phyloP scores from a whole-genome alignment of 2,797 vertebrate genomes.

The Gymnoscopelus microlampas region DNA sequence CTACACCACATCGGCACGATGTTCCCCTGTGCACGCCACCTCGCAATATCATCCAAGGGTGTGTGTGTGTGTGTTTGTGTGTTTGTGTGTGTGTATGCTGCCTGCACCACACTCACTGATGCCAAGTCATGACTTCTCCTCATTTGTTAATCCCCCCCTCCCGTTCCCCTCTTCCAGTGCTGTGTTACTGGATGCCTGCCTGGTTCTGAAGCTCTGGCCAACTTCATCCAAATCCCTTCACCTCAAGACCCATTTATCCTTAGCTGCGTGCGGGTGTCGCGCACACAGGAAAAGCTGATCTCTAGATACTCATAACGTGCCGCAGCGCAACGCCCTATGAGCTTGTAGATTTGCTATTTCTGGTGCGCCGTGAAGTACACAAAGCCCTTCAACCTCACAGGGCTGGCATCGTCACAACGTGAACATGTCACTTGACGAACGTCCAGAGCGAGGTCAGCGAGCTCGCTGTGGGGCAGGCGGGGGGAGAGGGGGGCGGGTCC shows the following conservation, averaged over 20 bases:
- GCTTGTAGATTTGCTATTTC: too few species aligned
- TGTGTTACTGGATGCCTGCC: conserved; percentile 62
- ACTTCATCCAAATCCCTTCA: conserved; percentile 56
- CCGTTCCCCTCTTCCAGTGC: conserved; percentile 62
- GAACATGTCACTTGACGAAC: too few species aligned
- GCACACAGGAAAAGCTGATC: too few species aligned
- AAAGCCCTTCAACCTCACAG: too few species aligned
- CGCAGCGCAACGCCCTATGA: too few species aligned
- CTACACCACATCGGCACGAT: conserved; percentile 53
- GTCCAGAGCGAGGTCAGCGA: too few species aligned
- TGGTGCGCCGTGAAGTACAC: too few species aligned
- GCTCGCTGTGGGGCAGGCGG: too few species aligned
- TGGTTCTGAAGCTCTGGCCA: conserved; percentile 52
- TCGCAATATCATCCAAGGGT: conserved; percentile 17
- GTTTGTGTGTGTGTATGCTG: conserved; percentile 25
- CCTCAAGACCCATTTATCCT: conserved; percentile 10
- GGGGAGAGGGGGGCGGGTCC: conserved; percentile 13
- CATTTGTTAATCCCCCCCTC: conserved; percentile 66
- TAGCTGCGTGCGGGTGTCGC: conserved; percentile 18
- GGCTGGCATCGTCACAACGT: too few species aligned
- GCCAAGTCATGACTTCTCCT: conserved; percentile 73
- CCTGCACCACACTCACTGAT: conserved; percentile 55
- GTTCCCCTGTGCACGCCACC: conserved; percentile 38
- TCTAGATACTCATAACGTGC: too few species aligned
- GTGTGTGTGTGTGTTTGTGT: not conserved